Evolutionary conservation across 1,140 invertebrate species (phyloP), one percentile per base, ranked within the genome.

Genomic region (Drosophila virilis): DNA sequence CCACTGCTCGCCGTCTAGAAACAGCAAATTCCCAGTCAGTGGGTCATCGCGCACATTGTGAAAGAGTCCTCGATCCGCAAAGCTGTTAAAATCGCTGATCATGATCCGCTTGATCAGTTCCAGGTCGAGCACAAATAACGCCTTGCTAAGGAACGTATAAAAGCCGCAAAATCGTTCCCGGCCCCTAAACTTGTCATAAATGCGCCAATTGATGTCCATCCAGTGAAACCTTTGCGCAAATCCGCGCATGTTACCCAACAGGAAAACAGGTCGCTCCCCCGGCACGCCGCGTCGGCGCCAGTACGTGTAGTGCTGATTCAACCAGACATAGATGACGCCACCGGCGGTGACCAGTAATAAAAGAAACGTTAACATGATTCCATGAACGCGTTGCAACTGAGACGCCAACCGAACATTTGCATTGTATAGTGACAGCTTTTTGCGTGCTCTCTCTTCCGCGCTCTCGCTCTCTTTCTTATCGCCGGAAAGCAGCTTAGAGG

Each of bases 1-100:
- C 95, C 95, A 95, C 35, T 91, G 91, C 48, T 93, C 91, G 4
- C 92, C 92, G 28, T 93, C 92, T 0, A 93, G 67, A 2, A 94
- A 92, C 1, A 95, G 77, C 0, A 94, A 61, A 76, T 94, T 93
- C 0, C 91, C 93, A 0, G 93, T 93, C 1, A 94, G 72, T 0
- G 93, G 94, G 69, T 95, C 94, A 7, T 91, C 91, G 15, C 92
- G 77, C 15, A 93, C 93, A 57, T 94, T 93, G 55, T 92, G 91
- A 59, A 93, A 94, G 9, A 93, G 71, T 0, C 93, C 93, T 35
- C 94, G 91, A 80, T 92, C 83, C 5, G 72, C 55, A 50, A 92
- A 92, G 38, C 71, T 38, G 1, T 67, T 43, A 28, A 92, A 92
- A 51, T 92, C 92, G 37, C 92, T 92, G 8, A 92, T 85, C 0